Evolutionary conservation across 2,888 invertebrate genomes (phyloP), one percentile per base, ranked within the genome.

Genomic region (Campoplex nolae): DNA sequence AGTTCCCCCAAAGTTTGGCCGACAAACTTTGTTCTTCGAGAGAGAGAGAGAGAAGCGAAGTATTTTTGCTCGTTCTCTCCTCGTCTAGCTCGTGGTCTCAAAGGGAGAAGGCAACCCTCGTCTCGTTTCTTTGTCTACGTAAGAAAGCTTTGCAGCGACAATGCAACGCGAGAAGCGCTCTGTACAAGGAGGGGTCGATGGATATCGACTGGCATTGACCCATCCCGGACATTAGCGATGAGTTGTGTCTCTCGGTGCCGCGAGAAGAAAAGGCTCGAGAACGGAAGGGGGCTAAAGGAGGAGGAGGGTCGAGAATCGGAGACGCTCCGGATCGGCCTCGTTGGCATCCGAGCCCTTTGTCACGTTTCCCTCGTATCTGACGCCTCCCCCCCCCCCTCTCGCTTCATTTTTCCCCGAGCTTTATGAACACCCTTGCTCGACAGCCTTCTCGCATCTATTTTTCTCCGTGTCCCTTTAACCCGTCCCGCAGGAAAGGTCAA

Each of bases 291-390:
- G 82, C 76, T 67, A 81, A 56, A 38, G 28, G 38, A 56, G 70
- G 51, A 48, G 71, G 65, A 9, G 42, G 85, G 88, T 28, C n/a
- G 87, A 67, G 84, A 84, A 58, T 78, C 74, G 58, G 51, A 74
- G 74, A 84, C 74, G 45, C 78, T 74, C 48, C 45, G 79, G 42
- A 71, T 84, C 84, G 48, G 70, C 78, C 75, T 84, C 87, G 86
- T 78, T 88, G 89, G 88, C 88, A 91, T 91, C 92, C 90, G 90
- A 92, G 92, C 89, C 89, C 91, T 91, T 91, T 91, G 90, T 91
- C 90, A 62, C 48, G 74, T 67, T 45, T 68, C 18, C 74, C 58
- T 78, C 56, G 68, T 42, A 54, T 68, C 80, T 16, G 23, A 4
- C 58, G 58, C 58, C 58, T 16, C 42, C 38, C 9, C 18, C 38